A percentile compares a stretch with the other conserved stretches of the same genome.
Conservation (phyloP, 2,797 vertebrate species). For the Falco cherrug region DNA sequence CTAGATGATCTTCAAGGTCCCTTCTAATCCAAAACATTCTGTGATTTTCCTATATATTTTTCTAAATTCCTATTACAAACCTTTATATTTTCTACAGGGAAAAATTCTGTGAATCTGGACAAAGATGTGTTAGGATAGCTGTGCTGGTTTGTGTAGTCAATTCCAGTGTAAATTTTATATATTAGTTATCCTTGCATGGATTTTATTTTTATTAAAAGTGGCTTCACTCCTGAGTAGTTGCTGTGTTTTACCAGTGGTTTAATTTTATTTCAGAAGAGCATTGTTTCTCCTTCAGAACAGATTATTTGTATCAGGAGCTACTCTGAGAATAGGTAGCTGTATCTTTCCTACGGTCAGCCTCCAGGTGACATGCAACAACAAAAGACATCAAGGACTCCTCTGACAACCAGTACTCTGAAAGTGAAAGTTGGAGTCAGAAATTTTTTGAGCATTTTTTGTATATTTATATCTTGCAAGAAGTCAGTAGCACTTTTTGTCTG, state of each 20-base stretch:
- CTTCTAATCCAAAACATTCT: no score
- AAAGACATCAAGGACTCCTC: not conserved
- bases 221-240: not conserved
- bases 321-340: not conserved
- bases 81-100: not conserved
- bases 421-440: not conserved
- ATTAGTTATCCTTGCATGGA: not conserved
- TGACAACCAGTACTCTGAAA: not conserved
- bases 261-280: not conserved
- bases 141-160: not conserved
- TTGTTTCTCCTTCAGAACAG: not conserved
- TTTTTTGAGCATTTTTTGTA: not conserved
- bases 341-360: constrained; percentile 7
- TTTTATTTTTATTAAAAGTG: not conserved
- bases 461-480: constrained; percentile 3
- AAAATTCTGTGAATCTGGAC: not conserved
- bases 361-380: not conserved
- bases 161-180: not conserved
- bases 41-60: not conserved
- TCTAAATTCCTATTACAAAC: not conserved
- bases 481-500: not conserved
- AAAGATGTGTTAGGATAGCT: not conserved
- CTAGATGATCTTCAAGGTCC: no score
- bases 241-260: not conserved
- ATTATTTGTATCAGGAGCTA: not conserved